phyloP scores from a whole-genome alignment of 2,113 vertebrate genomes.

The Sclerurus mexicanus region DNA sequence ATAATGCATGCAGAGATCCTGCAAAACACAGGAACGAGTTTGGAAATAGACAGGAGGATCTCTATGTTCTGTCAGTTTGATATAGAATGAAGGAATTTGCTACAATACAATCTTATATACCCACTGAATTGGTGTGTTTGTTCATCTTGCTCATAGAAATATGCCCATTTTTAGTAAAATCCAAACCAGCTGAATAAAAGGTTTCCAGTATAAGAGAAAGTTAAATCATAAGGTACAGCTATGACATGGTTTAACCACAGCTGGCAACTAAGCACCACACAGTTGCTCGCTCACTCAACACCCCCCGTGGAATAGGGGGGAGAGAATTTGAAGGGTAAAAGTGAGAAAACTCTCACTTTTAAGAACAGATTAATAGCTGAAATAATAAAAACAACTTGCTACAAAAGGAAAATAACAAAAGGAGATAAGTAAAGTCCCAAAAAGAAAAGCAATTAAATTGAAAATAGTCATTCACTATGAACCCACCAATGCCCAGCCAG shows the following conservation, averaged over 20 bases:
- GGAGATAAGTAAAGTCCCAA: not conserved
- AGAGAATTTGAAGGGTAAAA: not conserved
- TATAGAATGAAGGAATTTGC: not conserved
- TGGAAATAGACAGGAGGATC: not conserved
- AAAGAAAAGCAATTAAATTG: not conserved
- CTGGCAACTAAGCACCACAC: not conserved
- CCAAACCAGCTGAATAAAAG: not conserved
- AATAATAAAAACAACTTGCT: not conserved
- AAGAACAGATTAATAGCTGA: not conserved
- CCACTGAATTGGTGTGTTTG: not conserved
- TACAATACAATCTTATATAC: not conserved
- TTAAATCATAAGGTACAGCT: not conserved
- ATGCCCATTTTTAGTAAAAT: not conserved
- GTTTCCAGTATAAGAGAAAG: not conserved
- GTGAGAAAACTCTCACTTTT: not conserved
- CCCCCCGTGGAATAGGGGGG: too few species aligned
- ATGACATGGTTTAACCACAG: not conserved
- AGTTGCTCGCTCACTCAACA: not conserved
- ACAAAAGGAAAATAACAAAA: not conserved
- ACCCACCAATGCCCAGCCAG: not conserved
- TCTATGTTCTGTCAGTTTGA: not conserved
- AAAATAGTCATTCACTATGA: not conserved
- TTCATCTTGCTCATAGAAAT: not conserved
- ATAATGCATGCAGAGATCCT: not conserved
- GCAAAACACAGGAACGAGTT: not conserved